Evolutionary conservation across 2,888 invertebrate species (phyloP), one percentile per base, ranked within the genome.

Genomic region (Sphaerophoria taeniata): DNA sequence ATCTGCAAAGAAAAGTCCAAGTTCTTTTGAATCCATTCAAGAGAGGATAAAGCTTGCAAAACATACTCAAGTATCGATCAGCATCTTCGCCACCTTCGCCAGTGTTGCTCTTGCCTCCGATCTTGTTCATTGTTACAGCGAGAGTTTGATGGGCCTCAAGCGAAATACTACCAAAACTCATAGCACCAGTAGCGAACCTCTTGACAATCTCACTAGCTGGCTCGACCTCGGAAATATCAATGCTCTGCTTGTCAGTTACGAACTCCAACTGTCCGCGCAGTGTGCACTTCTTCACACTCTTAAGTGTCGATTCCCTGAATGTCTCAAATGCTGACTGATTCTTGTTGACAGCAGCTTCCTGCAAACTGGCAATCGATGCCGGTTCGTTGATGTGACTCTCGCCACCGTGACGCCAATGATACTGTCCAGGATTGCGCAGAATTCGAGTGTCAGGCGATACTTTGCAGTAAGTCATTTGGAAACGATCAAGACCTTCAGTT

Each of bases 371-470:
- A 90, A 94, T 95, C 87, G 96, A 95, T 88, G 95, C 93, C 0
- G 99, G 99, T 90, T 99, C 99, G 92, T 99, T 99, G 90, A 99
- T 96, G 92, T 99, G 99, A 88, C 97, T 97, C 93, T 99, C 99
- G 3, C 99, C 99, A 14, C 98, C 98, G 87, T 96, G 95, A 88
- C 99, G 95, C 99, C 99, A 99, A 92, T 99, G 98, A 92, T 97
- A 99, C 89, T 95, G 95, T 6, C 99, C 99, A 11, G 98, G 98
- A 91, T 98, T 98, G 77, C 97, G 95, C 75, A 94, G 92, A 47
- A 95, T 93, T 49, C 93, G 92, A 87, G 94, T 94, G 89, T 97
- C 96, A 86, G 94, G 93, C 47, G 94, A 93, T 34, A 94, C 92
- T 31, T 93, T 93, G 84, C 93, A 93, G 88, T 94, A 96, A 1